phyloP scores from a whole-genome alignment of 2,113 vertebrate genomes.

The Oncorhynchus nerka region DNA sequence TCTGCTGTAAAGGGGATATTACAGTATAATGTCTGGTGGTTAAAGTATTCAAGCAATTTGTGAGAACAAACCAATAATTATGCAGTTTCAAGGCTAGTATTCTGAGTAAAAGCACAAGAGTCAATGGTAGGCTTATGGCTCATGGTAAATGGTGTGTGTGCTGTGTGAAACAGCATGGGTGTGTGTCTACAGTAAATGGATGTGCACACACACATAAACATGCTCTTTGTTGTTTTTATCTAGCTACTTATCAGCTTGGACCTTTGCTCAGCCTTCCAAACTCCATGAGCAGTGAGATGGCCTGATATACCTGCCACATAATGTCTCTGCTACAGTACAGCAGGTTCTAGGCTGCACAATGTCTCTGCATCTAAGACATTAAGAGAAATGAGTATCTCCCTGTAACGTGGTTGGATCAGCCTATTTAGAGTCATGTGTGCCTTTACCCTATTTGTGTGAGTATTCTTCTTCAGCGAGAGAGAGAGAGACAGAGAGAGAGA shows the following conservation, averaged over 20 bases:
- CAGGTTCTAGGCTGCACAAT: not conserved
- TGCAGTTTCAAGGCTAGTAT: too few relatives aligned
- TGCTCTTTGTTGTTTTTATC: not conserved
- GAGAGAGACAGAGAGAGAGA: too few relatives aligned
- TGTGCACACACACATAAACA: not conserved
- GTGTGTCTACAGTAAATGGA: not conserved
- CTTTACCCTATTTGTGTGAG: constrained; percentile 30
- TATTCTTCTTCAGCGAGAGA: too few relatives aligned
- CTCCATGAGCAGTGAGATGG: constrained; percentile 6
- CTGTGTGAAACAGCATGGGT: not conserved
- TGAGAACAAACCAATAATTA: too few relatives aligned
- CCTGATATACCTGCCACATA: not conserved
- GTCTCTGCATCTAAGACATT: constrained; percentile 3
- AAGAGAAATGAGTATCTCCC: constrained; percentile 1
- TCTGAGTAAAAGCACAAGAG: too few relatives aligned
- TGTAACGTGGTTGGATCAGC: constrained; percentile 26
- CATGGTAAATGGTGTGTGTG: not conserved
- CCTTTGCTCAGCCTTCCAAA: constrained; percentile 25
- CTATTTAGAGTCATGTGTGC: not conserved
- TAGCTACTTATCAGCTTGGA: not conserved
- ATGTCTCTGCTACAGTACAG: not conserved
- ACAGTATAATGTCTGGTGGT: too few relatives aligned
- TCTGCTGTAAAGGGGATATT: too few relatives aligned
- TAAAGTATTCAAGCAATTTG: too few relatives aligned
- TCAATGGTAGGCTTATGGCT: too few relatives aligned